Base-by-base conservation (phyloP, 2,797 vertebrate species). In the Taenioides sp. region DNA sequence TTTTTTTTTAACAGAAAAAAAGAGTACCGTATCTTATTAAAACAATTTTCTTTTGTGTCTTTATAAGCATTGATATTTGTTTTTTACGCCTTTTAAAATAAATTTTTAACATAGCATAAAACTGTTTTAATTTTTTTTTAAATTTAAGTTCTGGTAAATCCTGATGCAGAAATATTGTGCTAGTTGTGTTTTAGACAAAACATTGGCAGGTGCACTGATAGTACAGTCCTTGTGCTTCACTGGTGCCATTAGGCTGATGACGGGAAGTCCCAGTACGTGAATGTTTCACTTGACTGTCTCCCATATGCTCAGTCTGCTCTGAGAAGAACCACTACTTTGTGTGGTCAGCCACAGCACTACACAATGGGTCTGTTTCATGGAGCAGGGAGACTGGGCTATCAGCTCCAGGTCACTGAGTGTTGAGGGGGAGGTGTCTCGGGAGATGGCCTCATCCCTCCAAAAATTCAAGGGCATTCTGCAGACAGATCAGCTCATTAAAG, bases 311-410 rank as follows among this genome's bases (percentile, higher is more conserved):
- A 65, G 77, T 81, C 74, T 73, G 7, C 78, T 77, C 87, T 83
- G 87, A 87, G 81, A 89, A 86, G 75, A 87, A 77, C 72, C 34
- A 31, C 79, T 77, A 70, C 84, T 81, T 84, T 86, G 83, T 89
- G 80, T 67, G 84, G 73, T 67, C 75, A 72, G 58, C 65, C 72
- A 75, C 77, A 70, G 78, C 76, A 16, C 37, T 28, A 70, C 76
- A 93, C 90, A 92, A 92, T 83, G 81, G 70, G 50, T 7, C 79
- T 74, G 71, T 83, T 93, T 92, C 77, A 89, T 81, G 72, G 68
- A 65, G 58, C 20, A 54, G 67, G 69, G 72, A 59, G 68, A 55
- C n/a, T 20, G 20, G 28, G 27, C 60, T 86, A 69, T 89, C 81
- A 83, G 66, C 74, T 72, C 76, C 59, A 72, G 73, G 60, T 78